Percentiles rank a stretch among this genome's conserved stretches.
These are phyloP conservation scores for Donacobius atricapilla DNA, from an alignment of 2,113 vertebrate species.

Conservation along the genomic window DNA sequence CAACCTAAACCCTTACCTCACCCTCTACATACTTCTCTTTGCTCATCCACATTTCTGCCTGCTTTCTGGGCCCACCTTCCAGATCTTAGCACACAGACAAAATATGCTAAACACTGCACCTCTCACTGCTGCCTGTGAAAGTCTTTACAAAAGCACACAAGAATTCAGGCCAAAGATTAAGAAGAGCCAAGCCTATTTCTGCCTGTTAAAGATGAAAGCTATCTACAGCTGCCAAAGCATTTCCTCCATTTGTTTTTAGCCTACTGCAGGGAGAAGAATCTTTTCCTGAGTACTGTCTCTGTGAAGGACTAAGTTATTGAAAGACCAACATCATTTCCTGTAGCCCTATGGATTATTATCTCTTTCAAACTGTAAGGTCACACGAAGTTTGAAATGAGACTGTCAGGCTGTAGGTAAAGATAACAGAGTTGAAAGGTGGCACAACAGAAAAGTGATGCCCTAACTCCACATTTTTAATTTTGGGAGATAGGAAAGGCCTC, in stretches of 20 bases:
- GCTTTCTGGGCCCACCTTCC: background rate
- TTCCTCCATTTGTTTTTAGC: conserved; percentile 30
- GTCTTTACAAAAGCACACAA: background rate
- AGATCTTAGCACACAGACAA: background rate
- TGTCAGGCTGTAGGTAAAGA: background rate
- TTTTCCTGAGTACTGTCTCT: background rate
- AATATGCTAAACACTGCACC: background rate
- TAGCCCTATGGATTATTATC: background rate
- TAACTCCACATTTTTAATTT: background rate
- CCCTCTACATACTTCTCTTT: background rate
- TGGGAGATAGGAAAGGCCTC: background rate
- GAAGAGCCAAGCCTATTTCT: background rate
- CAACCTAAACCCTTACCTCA: background rate
- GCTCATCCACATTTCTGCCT: background rate
- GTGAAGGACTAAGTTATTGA: background rate
- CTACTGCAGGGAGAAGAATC: background rate
- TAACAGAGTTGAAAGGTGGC: background rate
- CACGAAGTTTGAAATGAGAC: background rate
- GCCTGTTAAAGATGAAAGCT: background rate
- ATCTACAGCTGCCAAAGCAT: background rate
- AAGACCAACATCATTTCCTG: background rate
- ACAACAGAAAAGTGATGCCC: background rate
- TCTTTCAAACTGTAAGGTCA: background rate
- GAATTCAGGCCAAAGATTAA: background rate
- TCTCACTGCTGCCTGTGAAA: background rate